A percentile compares a stretch with the other conserved stretches of the same genome.
These are phyloP conservation scores for Trichomalopsis sarcophagae DNA, from an alignment of 1,140 invertebrate genomes.

Conservation along the genomic window DNA sequence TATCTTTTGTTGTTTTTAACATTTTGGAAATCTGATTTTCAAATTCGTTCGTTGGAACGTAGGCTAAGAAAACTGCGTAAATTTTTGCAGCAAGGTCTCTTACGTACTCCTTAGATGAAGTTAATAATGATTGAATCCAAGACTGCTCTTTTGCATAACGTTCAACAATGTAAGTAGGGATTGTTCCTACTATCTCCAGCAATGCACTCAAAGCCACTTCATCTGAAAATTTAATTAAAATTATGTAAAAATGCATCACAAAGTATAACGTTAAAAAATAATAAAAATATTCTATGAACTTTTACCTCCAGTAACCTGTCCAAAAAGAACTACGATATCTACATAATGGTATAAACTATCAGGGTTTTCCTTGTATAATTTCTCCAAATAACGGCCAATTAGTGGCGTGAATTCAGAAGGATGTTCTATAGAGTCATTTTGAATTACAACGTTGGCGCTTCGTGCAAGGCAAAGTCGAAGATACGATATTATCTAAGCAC, in stretches of 20 bases:
- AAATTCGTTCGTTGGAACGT: constrained; percentile 74
- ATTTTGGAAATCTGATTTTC: constrained; percentile 77
- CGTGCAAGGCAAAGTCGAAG: constrained; percentile 83
- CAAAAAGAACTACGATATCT: constrained; percentile 79
- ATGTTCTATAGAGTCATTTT: constrained; percentile 74
- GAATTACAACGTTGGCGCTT: constrained; percentile 72
- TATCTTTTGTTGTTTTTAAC: constrained; percentile 74
- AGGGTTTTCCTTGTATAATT: constrained; percentile 72
- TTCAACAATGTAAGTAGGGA: constrained; percentile 77
- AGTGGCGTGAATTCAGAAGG: constrained; percentile 79
- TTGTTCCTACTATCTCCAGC: constrained; percentile 84
- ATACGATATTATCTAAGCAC: constrained; percentile 83
- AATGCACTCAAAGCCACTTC: constrained; percentile 81
- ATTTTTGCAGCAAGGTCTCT: constrained; percentile 81
- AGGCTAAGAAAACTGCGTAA: constrained; percentile 80
- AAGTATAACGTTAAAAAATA: neutral
- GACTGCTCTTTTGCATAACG: constrained; percentile 77
- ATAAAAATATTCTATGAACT: neutral
- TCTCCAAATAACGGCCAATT: constrained; percentile 77
- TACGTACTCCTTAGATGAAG: constrained; percentile 84
- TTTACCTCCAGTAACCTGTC: constrained; percentile 78
- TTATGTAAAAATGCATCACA: neutral
- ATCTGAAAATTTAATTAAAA: constrained; percentile 66
- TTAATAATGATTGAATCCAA: constrained; percentile 81
- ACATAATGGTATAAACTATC: constrained; percentile 80